Conservation (phyloP, 2,113 vertebrate species). For the Cercocebus atys region DNA sequence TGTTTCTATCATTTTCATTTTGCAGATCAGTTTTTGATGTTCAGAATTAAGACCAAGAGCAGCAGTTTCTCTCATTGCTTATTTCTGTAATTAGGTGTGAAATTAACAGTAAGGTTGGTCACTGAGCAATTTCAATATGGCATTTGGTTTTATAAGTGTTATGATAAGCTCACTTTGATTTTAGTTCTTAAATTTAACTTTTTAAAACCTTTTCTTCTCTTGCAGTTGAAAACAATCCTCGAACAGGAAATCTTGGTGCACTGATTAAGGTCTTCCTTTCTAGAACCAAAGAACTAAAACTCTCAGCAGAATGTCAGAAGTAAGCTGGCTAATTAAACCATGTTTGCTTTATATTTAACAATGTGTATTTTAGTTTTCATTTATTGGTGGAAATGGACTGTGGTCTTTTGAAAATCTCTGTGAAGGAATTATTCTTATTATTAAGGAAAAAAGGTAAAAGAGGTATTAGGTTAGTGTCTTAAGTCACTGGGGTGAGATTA, state of each 20-base stretch:
- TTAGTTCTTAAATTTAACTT: slow-evolving; percentile 47
- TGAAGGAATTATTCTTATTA: slow-evolving; percentile 22
- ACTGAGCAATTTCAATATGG: neutral
- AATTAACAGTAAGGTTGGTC: neutral
- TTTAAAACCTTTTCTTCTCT: slow-evolving; percentile 63
- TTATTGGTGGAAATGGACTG: slow-evolving; percentile 9
- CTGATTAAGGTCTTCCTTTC: slow-evolving; percentile 96
- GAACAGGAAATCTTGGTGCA: slow-evolving; percentile 94
- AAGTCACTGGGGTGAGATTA: neutral
- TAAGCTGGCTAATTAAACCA: slow-evolving; percentile 83
- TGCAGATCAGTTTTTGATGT: neutral
- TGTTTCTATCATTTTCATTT: neutral
- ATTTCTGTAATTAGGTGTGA: slow-evolving; percentile 7
- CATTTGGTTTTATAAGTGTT: slow-evolving; percentile 49
- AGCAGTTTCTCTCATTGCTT: neutral
- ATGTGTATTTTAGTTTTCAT: neutral
- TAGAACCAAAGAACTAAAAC: slow-evolving; percentile 98
- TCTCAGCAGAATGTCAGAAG: slow-evolving; percentile 99
- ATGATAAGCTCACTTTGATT: neutral
- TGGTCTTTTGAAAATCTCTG: neutral
- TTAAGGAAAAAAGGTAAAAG: neutral
- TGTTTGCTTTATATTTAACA: neutral
- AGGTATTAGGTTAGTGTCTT: slow-evolving; percentile 18
- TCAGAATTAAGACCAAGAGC: neutral
- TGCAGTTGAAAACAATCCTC: slow-evolving; percentile 97